phyloP scores from a whole-genome alignment of 1,140 invertebrate species.

The Trichoplusia ni region DNA sequence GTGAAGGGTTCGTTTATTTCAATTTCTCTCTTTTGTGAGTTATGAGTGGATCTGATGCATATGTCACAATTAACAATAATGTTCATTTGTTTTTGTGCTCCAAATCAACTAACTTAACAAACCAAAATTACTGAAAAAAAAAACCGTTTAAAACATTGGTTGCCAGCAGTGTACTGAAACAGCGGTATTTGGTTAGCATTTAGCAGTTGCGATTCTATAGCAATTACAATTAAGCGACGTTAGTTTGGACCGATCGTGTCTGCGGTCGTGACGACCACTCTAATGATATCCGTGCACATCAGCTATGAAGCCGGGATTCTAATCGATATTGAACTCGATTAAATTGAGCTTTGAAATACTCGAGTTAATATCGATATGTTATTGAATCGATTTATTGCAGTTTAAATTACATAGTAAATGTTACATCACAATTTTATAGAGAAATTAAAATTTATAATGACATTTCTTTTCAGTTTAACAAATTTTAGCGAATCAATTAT shows the following conservation, averaged over 20 bases:
- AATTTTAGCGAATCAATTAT: too few species aligned
- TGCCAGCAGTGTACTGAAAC: neutral
- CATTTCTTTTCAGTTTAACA: too few species aligned
- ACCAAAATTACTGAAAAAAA: too few species aligned
- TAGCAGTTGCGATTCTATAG: constrained; percentile 8
- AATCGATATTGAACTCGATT: constrained; percentile 46
- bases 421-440: too few species aligned
- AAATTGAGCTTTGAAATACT: constrained; percentile 53
- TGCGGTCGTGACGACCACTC: constrained; percentile 17
- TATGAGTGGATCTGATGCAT: too few species aligned
- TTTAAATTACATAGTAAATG: too few species aligned
- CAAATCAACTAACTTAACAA: too few species aligned
- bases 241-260: constrained; percentile 12
- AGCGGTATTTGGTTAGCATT: constrained; percentile 1
- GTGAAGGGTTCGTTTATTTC: neutral
- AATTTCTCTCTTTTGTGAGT: neutral
- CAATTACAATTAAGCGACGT: constrained; percentile 18
- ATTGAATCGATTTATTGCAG: too few species aligned
- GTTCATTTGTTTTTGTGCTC: too few species aligned
- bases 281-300: constrained; percentile 26
- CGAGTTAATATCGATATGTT: constrained; percentile 55
- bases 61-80: too few species aligned
- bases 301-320: constrained; percentile 34
- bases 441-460: too few species aligned
- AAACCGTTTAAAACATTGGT: too few species aligned